These are phyloP conservation scores for Bos taurus DNA, from an alignment of 2,113 vertebrate species.

Conservation along the genomic window ARS-UCD2.0 NC_037331.1:64390501-64391000, in stretches of 20 bases:
- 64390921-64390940: not conserved
- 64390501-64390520: not conserved
- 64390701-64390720: not conserved
- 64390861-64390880: not conserved
- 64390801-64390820: not conserved
- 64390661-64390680: not conserved
- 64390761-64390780: not conserved
- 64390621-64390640: not conserved
- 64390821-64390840: not conserved
- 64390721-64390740: not conserved
- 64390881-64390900: not conserved
- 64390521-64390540: not conserved
- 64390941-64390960: not conserved
- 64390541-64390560: not conserved
- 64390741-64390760: not conserved
- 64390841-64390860: not conserved
- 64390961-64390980: not conserved
- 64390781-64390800: not conserved
- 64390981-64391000: not conserved
- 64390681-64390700: not conserved
- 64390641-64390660: not conserved
- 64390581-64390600: not conserved
- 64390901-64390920: not conserved
- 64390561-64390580: not conserved
- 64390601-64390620: constrained; percentile 14